Percentiles rank a stretch among this genome's conserved stretches.
These are phyloP conservation scores for Notamacropus eugenii DNA, from an alignment of 2,797 vertebrate genomes.

Conservation along the genomic window DNA sequence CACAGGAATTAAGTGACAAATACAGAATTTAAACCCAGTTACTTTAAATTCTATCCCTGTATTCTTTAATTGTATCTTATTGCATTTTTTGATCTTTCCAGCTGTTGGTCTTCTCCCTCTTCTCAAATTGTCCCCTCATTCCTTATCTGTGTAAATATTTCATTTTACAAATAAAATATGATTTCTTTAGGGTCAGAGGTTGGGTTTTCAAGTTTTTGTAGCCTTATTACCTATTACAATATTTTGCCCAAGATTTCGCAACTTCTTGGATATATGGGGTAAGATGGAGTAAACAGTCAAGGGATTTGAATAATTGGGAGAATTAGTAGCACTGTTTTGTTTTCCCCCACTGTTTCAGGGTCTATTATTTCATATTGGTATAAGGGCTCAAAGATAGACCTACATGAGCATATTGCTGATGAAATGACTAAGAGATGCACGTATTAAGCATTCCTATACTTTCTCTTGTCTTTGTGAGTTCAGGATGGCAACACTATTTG, in stretches of 20 bases:
- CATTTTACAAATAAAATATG: neutral
- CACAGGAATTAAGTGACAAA: too few species aligned
- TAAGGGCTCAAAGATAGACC: neutral
- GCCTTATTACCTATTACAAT: neutral
- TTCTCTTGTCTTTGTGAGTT: neutral
- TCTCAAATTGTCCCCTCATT: neutral
- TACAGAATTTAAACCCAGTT: neutral
- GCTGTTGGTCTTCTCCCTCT: neutral
- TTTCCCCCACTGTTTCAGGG: neutral
- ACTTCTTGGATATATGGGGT: neutral
- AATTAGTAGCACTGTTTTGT: neutral
- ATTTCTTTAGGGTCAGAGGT: neutral
- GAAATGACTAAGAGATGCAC: neutral
- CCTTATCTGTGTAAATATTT: neutral
- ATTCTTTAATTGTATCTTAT: neutral
- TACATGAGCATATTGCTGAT: neutral
- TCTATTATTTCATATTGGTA: neutral
- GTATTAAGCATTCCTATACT: neutral
- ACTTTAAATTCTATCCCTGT: neutral
- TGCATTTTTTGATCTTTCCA: neutral
- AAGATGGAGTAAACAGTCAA: neutral
- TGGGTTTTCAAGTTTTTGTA: neutral
- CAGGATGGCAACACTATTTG: neutral
- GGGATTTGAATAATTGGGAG: neutral
- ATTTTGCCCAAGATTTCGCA: neutral